These are phyloP conservation scores for Fopius arisanus DNA, from an alignment of 1,140 invertebrate species.

Conservation along the genomic window DNA sequence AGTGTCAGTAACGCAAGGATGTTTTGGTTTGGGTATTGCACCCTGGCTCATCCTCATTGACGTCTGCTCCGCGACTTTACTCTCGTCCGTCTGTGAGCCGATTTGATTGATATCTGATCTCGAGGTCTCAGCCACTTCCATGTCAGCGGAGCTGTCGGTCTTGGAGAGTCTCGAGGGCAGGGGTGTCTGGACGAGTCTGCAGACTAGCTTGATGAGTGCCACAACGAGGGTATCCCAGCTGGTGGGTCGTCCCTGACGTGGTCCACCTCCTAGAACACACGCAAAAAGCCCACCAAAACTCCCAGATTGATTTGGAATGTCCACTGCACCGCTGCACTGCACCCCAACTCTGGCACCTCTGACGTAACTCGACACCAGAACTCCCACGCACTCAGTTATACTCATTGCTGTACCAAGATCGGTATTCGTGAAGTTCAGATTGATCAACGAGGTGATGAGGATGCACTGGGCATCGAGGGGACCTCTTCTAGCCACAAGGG, in stretches of 20 bases:
- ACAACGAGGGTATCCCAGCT: constrained; percentile 76
- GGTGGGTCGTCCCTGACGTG: constrained; percentile 67
- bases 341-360: constrained; percentile 54
- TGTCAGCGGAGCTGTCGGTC: constrained; percentile 42
- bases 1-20: constrained; percentile 78
- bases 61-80: constrained; percentile 75
- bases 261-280: constrained; percentile 71
- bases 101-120: constrained; percentile 47
- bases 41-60: constrained; percentile 47
- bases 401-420: constrained; percentile 78
- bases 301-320: constrained; percentile 50
- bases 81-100: constrained; percentile 78
- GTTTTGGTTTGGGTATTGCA: constrained; percentile 54
- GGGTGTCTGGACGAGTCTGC: constrained; percentile 75
- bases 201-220: constrained; percentile 73
- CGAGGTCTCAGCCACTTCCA: constrained; percentile 49
- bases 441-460: constrained; percentile 73
- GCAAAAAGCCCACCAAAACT: constrained; percentile 74
- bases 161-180: constrained; percentile 55
- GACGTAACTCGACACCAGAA: constrained; percentile 58
- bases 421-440: constrained; percentile 73
- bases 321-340: constrained; percentile 55
- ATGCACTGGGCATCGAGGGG: constrained; percentile 84
- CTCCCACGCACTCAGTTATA: constrained; percentile 77
- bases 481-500: constrained; percentile 75